Percentiles rank a stretch among this genome's conserved stretches.
These are phyloP conservation scores for Chalcis sispes DNA, from an alignment of 2,888 invertebrate genomes.

Conservation along the genomic window DNA sequence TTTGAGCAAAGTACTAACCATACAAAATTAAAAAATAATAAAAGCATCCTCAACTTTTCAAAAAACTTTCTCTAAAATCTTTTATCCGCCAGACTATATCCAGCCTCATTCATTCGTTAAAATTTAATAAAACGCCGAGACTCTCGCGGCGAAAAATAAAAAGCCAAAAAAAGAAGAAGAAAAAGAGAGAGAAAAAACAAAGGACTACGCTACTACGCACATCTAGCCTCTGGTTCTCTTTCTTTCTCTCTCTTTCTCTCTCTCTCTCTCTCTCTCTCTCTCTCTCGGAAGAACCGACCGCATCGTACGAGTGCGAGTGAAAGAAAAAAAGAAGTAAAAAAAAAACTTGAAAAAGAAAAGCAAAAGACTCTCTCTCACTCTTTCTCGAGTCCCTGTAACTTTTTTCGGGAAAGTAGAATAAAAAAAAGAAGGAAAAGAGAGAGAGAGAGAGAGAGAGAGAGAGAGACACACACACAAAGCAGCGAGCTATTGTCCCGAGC, in stretches of 20 bases:
- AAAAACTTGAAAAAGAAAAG: background rate
- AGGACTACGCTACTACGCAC: no score
- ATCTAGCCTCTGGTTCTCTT: no score
- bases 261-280: background rate
- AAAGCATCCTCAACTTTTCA: no score
- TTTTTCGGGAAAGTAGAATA: no score
- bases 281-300: no score
- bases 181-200: no score
- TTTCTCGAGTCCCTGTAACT: background rate
- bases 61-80: background rate
- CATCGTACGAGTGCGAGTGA: no score
- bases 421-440: no score
- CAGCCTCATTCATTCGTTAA: background rate
- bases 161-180: background rate
- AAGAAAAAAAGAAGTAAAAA: constrained; percentile 4
- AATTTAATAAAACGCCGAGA: constrained; percentile 19
- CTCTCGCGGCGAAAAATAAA: background rate
- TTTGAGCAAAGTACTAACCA: no score
- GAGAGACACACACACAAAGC: no score
- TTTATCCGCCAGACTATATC: background rate
- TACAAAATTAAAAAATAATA: no score
- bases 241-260: no score
- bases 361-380: background rate
- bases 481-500: background rate
- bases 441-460: background rate